A percentile compares a stretch with the other conserved stretches of the same genome.
phyloP scores from a whole-genome alignment of 2,797 vertebrate genomes.

The Hyperoplus lanceolatus region DNA sequence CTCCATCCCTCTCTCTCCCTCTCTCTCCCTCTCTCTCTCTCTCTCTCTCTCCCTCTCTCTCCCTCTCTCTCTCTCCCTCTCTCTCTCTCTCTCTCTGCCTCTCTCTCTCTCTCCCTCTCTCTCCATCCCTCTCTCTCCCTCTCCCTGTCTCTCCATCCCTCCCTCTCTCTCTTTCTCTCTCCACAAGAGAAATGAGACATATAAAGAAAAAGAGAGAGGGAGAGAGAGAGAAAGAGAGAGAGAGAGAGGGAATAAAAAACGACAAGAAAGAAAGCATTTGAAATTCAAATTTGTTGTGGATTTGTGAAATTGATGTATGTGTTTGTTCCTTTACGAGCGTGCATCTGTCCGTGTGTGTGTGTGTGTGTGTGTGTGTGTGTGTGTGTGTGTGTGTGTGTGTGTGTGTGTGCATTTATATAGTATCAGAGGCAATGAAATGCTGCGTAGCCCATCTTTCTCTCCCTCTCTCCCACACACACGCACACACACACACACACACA shows the following conservation, averaged over 20 bases:
- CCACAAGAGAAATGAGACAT: constrained; percentile 79
- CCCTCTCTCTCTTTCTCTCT: constrained; percentile 71
- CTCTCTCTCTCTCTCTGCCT: no score
- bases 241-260: no score
- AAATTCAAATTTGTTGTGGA: constrained; percentile 81
- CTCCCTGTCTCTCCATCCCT: constrained; percentile 69
- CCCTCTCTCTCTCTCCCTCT: no score
- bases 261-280: constrained; percentile 56
- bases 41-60: no score
- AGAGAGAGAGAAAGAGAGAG: not conserved
- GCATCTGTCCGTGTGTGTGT: constrained; percentile 75
- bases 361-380: constrained; percentile 85
- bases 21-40: no score
- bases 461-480: no score
- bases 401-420: constrained; percentile 78
- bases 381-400: constrained; percentile 79
- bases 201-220: constrained; percentile 64
- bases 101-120: constrained; percentile 63
- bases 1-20: no score
- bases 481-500: no score
- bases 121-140: constrained; percentile 70
- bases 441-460: constrained; percentile 41
- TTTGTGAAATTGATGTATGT: constrained; percentile 84
- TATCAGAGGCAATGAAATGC: constrained; percentile 74
- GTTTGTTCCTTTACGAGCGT: constrained; percentile 82